A percentile compares a stretch with the other conserved stretches of the same genome.
Evolutionary conservation across 2,888 invertebrate species (phyloP).

Genomic region (Ferdinandea cuprea): DNA sequence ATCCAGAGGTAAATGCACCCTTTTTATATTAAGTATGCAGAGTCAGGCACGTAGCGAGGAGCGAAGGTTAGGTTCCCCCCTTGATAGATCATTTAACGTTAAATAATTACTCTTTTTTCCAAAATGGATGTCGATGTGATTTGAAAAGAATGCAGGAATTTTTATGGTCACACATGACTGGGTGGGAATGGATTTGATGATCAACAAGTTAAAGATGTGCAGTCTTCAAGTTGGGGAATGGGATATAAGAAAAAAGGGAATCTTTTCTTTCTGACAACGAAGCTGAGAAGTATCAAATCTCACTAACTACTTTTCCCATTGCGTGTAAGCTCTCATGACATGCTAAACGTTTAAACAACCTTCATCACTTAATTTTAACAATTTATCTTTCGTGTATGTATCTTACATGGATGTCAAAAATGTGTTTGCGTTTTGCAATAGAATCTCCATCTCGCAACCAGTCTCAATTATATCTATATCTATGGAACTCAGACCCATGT

Average conservation of each 20-base stretch:
- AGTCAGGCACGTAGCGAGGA: constrained; percentile 24
- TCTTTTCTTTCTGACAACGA: too few species aligned
- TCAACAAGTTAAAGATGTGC: neutral
- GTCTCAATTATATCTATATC: constrained; percentile 21
- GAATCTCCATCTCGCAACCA: constrained; percentile 20
- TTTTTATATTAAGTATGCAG: constrained; percentile 46
- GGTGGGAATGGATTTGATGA: too few species aligned
- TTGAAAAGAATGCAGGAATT: constrained; percentile 14
- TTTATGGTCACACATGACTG: constrained; percentile 2
- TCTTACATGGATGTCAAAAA: constrained; percentile 39
- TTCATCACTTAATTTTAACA: constrained; percentile 17
- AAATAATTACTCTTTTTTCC: constrained; percentile 60
- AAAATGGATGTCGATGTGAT: constrained; percentile 40
- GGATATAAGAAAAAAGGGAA: neutral
- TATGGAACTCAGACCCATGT: constrained; percentile 51
- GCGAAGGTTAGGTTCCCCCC: constrained; percentile 35
- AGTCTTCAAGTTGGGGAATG: neutral
- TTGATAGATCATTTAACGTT: constrained; percentile 65
- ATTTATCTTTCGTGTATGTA: constrained; percentile 41
- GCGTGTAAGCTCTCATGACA: constrained; percentile 27
- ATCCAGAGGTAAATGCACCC: constrained; percentile 63
- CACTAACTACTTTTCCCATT: neutral
- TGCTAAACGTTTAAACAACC: constrained; percentile 19
- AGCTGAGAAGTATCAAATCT: too few species aligned
- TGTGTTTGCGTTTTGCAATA: constrained; percentile 43